Conservation (phyloP, 2,113 vertebrate genomes). For the Oophaga pumilio region DNA sequence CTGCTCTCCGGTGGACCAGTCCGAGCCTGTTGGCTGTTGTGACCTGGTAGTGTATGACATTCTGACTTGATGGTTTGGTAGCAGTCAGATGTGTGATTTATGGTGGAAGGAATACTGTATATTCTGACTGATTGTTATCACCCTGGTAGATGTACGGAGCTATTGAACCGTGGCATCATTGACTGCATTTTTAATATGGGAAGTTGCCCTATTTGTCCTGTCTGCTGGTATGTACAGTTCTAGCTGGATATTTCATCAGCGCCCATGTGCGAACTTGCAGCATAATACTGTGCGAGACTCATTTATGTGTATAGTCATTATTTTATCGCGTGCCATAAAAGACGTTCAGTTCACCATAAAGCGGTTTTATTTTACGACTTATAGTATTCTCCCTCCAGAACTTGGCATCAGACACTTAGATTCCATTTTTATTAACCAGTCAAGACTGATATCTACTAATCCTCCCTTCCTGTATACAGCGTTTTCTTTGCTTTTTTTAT, state of each 20-base stretch:
- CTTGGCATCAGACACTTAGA: neutral
- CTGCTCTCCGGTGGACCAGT: too few species aligned
- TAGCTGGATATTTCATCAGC: neutral
- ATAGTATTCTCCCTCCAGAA: neutral
- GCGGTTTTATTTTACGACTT: neutral
- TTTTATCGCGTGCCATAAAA: neutral
- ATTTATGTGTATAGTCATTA: neutral
- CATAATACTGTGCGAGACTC: neutral
- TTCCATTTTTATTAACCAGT: conserved; percentile 1
- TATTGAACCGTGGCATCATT: conserved; percentile 4
- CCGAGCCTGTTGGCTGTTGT: too few species aligned
- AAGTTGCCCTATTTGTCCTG: neutral
- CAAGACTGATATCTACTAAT: neutral
- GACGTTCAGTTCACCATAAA: neutral
- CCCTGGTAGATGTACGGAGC: neutral
- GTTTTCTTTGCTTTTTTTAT: neutral
- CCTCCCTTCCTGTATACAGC: neutral
- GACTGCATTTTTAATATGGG: neutral
- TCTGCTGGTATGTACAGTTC: neutral
- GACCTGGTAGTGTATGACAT: neutral
- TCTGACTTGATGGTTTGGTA: neutral
- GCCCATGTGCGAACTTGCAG: neutral
- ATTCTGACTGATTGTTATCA: neutral
- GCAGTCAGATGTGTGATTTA: neutral
- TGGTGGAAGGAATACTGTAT: neutral